A percentile compares a stretch with the other conserved stretches of the same genome.
Conservation (phyloP, 1,140 invertebrate genomes). For the Conopomorpha cramerella region DNA sequence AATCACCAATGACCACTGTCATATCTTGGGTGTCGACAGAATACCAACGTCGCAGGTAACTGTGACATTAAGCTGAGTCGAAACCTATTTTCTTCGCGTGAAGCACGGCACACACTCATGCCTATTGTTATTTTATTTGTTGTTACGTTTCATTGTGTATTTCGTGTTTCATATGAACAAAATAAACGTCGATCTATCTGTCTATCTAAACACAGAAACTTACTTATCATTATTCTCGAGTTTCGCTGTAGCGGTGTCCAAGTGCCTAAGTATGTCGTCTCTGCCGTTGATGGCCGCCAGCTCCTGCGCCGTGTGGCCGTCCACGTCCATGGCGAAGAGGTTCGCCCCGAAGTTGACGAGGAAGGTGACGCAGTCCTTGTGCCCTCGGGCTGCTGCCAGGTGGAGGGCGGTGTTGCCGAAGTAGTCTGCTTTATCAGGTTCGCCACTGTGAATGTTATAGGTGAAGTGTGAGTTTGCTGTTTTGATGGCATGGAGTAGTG, state of each 20-base stretch:
- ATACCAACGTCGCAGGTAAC: too few species aligned
- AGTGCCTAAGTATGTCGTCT: conserved; percentile 81
- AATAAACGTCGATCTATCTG: too few species aligned
- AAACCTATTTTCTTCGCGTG: too few species aligned
- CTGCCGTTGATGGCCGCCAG: conserved; percentile 85
- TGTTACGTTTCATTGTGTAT: too few species aligned
- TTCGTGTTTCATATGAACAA: too few species aligned
- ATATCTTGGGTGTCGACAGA: too few species aligned
- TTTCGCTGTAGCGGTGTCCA: conserved; percentile 84
- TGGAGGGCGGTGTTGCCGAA: conserved; percentile 94
- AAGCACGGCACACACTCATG: too few species aligned
- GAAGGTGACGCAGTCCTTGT: conserved; percentile 90
- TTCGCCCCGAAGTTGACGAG: conserved; percentile 94
- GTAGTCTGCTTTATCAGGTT: conserved; percentile 90
- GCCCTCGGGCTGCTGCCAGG: conserved; percentile 82
- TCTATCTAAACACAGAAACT: too few species aligned
- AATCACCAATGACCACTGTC: too few species aligned
- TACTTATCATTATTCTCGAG: conserved; percentile 79
- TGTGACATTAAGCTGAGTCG: too few species aligned
- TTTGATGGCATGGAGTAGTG: background rate
- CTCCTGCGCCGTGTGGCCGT: conserved; percentile 89
- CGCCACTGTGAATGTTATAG: conserved; percentile 74
- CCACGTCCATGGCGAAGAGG: conserved; percentile 89
- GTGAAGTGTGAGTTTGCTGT: conserved; percentile 8
- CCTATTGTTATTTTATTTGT: too few species aligned